phyloP scores from a whole-genome alignment of 2,888 invertebrate genomes.

The Eilema caniola region DNA sequence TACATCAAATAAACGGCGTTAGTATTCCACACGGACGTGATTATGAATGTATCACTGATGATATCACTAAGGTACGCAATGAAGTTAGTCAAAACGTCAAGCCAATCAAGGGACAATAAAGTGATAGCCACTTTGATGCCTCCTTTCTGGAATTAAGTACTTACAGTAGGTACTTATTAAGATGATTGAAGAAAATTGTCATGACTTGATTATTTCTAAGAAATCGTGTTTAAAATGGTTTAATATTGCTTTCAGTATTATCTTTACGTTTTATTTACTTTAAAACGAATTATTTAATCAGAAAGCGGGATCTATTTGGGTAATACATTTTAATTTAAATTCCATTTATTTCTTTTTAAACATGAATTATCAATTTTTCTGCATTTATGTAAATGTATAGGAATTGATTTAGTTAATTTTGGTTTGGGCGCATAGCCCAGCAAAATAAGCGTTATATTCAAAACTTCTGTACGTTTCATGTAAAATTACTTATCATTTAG shows the following conservation, averaged over 20 bases:
- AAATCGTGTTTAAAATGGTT: not conserved
- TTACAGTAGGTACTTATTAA: not conserved
- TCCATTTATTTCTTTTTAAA: not conserved
- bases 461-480: no score
- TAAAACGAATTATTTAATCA: not conserved
- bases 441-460: no score
- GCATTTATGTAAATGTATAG: no score
- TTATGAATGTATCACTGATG: no score
- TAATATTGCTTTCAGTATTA: not conserved
- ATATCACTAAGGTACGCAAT: not conserved
- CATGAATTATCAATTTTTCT: no score
- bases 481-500: no score
- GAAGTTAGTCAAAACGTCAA: not conserved
- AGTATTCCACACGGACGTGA: no score
- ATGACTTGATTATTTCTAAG: slow-evolving; percentile 4
- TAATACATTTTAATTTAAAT: not conserved
- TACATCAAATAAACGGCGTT: no score
- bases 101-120: not conserved
- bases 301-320: no score
- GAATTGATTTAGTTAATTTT: no score
- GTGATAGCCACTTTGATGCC: not conserved
- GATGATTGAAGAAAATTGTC: slow-evolving; percentile 1
- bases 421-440: no score
- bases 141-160: not conserved
- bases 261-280: not conserved